Base-by-base conservation (phyloP, 2,113 vertebrate species). In the Spilogale gracilis region DNA sequence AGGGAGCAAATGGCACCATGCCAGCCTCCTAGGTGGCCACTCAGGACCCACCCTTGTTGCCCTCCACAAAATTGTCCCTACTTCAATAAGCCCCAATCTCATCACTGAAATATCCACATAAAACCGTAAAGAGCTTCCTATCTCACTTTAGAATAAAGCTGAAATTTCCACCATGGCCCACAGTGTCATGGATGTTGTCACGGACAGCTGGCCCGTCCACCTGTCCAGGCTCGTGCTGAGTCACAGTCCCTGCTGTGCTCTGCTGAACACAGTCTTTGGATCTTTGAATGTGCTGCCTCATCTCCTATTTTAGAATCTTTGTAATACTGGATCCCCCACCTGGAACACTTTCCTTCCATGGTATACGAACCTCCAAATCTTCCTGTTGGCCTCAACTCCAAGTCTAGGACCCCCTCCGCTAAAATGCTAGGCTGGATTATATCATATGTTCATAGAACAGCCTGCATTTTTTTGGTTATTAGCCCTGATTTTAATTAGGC, bases 401-500 rank as follows among this genome's bases (percentile, higher is more conserved):
- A 13, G 6, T n/a, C 17, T 1, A 25, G 6, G 13, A 10, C 50
- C 27, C 56, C 76, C 27, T 14, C 63, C 18, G 43, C 50, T 25
- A 30, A 16, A 25, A n/a, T 60, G 25, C 23, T 12, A 67, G 83
- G 61, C 54, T 43, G 30, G 10, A 63, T 52, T 48, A 16, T 50
- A 38, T 23, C 8, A 23, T 1, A 14, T 25, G 10, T 69, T 38
- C 63, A 30, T 12, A 14, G 30, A 11, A 54, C 32, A 14, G 21
- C 61, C 45, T 18, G 1, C 45, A 56, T 43, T 82, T 52, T 52
- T 69, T 6, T 0, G 10, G 27, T 11, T 38, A 5, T 45, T 65
- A 71, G 61, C 9, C 18, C 23, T 94, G 80, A 61, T 71, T 95
- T 92, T 80, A 78, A 78, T 67, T 27, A 71, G 63, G 84, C 17